Conservation (phyloP, 2,888 invertebrate genomes). For the Zygogramma bicolorata region DNA sequence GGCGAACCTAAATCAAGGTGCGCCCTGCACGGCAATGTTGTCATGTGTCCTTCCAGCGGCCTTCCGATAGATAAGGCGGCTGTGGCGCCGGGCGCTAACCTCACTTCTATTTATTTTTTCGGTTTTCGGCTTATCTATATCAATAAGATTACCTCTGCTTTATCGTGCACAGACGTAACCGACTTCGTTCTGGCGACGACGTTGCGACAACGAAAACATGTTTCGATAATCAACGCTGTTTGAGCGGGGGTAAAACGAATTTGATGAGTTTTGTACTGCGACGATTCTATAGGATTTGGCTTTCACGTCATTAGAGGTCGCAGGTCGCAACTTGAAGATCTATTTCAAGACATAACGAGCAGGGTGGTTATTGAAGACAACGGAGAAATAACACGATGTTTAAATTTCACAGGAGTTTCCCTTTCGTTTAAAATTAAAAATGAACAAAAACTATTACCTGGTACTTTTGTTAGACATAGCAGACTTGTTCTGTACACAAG, state of each 20-base stretch:
- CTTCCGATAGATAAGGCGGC: conserved; percentile 51
- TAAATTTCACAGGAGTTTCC: too few relatives aligned
- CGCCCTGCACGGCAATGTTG: conserved; percentile 43
- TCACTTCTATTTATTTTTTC: conserved; percentile 23
- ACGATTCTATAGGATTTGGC: too few relatives aligned
- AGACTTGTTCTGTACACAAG: too few relatives aligned
- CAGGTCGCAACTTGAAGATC: too few relatives aligned
- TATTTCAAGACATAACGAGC: too few relatives aligned
- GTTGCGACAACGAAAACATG: conserved; percentile 17
- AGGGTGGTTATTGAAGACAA: too few relatives aligned
- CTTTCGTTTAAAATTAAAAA: too few relatives aligned
- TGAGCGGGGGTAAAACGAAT: neutral
- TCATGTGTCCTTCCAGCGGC: conserved; percentile 58
- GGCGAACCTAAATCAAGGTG: conserved; percentile 49
- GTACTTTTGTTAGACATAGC: too few relatives aligned
- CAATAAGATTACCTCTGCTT: conserved; percentile 26
- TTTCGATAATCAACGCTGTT: neutral
- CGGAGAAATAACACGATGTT: too few relatives aligned
- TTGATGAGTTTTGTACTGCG: neutral
- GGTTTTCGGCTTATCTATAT: conserved; percentile 42
- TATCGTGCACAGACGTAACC: conserved; percentile 22
- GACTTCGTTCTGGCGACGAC: conserved; percentile 22
- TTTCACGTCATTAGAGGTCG: too few relatives aligned
- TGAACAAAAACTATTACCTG: too few relatives aligned
- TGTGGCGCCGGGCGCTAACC: conserved; percentile 47